phyloP scores from a whole-genome alignment of 1,140 invertebrate genomes.

The Branchinecta lynchi region DNA sequence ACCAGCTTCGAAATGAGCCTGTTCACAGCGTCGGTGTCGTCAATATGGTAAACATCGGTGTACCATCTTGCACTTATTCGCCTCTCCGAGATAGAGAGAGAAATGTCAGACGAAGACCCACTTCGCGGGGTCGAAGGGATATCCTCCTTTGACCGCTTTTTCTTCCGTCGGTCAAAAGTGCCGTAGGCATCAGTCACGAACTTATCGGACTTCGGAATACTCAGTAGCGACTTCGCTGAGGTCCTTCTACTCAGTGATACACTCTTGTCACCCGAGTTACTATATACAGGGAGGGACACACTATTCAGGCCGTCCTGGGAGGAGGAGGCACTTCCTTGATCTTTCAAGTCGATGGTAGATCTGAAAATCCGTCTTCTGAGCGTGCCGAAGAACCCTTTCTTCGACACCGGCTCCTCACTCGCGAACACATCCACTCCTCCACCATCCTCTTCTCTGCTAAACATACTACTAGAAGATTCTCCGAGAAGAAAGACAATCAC shows the following conservation, averaged over 20 bases:
- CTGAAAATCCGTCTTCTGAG: background rate
- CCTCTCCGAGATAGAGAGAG: no score
- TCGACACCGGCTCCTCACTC: background rate
- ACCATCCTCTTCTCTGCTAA: no score
- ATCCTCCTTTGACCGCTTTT: background rate
- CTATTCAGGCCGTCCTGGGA: no score
- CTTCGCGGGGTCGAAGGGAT: no score
- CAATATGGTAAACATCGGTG: background rate
- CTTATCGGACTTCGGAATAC: background rate
- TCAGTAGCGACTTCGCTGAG: background rate
- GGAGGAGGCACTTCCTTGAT: background rate
- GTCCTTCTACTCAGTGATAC: background rate
- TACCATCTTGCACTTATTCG: background rate
- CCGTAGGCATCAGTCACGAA: conserved; percentile 2
- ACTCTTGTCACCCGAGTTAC: background rate
- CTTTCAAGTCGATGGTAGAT: background rate
- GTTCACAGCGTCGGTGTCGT: background rate
- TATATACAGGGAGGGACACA: no score
- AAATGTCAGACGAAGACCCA: no score
- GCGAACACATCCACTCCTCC: background rate
- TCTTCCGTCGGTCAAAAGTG: background rate
- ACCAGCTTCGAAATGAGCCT: background rate
- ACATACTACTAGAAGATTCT: no score
- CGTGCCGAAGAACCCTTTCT: background rate
- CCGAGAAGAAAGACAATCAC: no score